Evolutionary conservation across 2,888 invertebrate genomes (phyloP), one percentile per base, ranked within the genome.

Genomic region (Chymomyza caudatula): DNA sequence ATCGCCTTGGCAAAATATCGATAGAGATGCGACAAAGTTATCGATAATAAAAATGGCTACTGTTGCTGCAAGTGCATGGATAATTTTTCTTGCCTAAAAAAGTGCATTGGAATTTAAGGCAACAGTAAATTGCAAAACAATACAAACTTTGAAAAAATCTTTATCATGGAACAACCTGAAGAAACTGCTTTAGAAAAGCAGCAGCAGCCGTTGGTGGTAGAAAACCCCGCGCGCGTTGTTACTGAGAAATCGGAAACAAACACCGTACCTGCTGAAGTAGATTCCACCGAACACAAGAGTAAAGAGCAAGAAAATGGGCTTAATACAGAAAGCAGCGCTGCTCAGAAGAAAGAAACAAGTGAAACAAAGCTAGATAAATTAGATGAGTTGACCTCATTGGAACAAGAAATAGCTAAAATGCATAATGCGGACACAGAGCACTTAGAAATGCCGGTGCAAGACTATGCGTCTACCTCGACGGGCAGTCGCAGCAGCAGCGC

Each of bases 361-460:
- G 23, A n/a, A 4, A 15, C 2, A 15, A 13, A 54, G 59, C 13
- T 20, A 1, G 81, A 80, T 20, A 79, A 77, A 19, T 37, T 87
- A 4, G 88, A 89, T 65, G 89, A 89, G 64, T 62, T 89, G 44
- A 86, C 78, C 25, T 88, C 86, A 49, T 72, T 89, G 63, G 89
- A 89, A 58, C 85, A 87, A n/a, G 89, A 89, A 71, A 89, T 89
- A 20, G 89, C 89, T 0, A 87, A 88, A 76, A 83, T 89, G 81
- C 89, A 89, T 68, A 81, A 86, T 20, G 70, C 68, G 29, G 71
- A 69, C 4, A 52, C 65, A 3, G 54, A 60, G 4, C 58, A 62
- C 15, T 59, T 49, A 8, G 22, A 51, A n/a, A 22, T 58, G 20
- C 54, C 55, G 52, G 11, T n/a, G 8, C 60, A 59, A 17, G 44